Conservation (phyloP, 2,797 vertebrate genomes). For the Steatocranus sp. region DNA sequence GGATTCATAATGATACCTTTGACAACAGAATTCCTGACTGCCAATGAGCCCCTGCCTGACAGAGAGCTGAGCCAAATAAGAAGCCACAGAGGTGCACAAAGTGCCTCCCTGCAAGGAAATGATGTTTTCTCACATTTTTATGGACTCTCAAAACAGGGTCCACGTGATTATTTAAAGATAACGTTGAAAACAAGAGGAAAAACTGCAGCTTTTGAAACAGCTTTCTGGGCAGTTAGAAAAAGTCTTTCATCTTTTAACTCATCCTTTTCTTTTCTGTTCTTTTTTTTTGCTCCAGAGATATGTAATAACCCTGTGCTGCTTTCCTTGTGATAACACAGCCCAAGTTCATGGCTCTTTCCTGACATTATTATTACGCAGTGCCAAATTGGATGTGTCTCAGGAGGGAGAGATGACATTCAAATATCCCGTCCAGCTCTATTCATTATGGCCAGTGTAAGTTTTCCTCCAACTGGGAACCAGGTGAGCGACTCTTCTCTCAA, state of each 20-base stretch:
- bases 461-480: conserved; percentile 40
- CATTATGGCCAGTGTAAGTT: conserved; percentile 53
- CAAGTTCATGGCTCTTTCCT: conserved; percentile 41
- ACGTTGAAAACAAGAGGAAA: background rate
- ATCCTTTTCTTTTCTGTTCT: background rate
- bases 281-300: conserved; percentile 14
- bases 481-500: conserved; percentile 41
- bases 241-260: background rate
- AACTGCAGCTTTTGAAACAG: background rate
- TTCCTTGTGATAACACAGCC: conserved; percentile 38
- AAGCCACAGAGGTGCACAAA: background rate
- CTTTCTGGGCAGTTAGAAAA: background rate
- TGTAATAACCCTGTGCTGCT: conserved; percentile 10
- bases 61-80: conserved; percentile 27
- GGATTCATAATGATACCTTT: conserved; percentile 65
- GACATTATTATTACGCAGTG: conserved; percentile 59
- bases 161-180: background rate
- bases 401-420: conserved; percentile 67
- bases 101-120: background rate
- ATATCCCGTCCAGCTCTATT: conserved; percentile 54
- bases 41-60: conserved; percentile 57
- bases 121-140: background rate
- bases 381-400: conserved; percentile 58
- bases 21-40: conserved; percentile 60
- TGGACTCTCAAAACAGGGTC: background rate